Evolutionary conservation across 2,113 vertebrate genomes (phyloP).

Genomic region (Pelecanoides urinatrix): DNA sequence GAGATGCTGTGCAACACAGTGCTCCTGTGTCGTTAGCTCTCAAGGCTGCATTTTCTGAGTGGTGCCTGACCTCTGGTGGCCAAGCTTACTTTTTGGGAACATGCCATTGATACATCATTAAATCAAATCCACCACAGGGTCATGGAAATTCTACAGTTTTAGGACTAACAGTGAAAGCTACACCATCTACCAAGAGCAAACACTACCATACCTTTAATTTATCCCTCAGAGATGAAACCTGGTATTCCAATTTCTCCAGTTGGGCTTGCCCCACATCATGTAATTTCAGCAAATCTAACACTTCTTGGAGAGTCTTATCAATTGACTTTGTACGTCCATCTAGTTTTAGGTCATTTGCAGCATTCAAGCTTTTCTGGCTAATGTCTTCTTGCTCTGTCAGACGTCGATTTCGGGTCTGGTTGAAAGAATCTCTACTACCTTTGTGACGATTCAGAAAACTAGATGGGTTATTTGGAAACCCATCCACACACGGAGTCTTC

Average conservation of each 20-base stretch:
- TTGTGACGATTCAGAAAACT: not conserved
- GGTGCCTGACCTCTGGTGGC: conserved; percentile 16
- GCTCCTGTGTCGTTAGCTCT: accelerated
- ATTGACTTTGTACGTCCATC: not conserved
- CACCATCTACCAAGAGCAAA: not conserved
- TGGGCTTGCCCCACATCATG: not conserved
- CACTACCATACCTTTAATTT: conserved; percentile 79
- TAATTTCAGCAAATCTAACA: conserved; percentile 70
- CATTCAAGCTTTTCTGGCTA: not conserved
- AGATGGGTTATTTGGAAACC: not conserved
- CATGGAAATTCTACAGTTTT: not conserved
- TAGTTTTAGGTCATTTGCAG: not conserved
- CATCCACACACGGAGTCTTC: conserved; percentile 26
- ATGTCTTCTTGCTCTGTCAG: not conserved
- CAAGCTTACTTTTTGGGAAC: not conserved
- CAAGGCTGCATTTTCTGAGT: not conserved
- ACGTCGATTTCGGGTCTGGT: not conserved
- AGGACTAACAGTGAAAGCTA: not conserved
- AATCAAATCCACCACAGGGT: accelerated
- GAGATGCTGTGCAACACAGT: not conserved
- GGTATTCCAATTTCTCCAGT: conserved; percentile 76
- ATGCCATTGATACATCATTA: accelerated
- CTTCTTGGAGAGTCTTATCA: conserved; percentile 70
- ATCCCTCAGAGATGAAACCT: conserved; percentile 76
- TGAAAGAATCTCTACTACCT: not conserved